Base-by-base conservation (phyloP, 2,113 vertebrate genomes). In the Catagonus wagneri region DNA sequence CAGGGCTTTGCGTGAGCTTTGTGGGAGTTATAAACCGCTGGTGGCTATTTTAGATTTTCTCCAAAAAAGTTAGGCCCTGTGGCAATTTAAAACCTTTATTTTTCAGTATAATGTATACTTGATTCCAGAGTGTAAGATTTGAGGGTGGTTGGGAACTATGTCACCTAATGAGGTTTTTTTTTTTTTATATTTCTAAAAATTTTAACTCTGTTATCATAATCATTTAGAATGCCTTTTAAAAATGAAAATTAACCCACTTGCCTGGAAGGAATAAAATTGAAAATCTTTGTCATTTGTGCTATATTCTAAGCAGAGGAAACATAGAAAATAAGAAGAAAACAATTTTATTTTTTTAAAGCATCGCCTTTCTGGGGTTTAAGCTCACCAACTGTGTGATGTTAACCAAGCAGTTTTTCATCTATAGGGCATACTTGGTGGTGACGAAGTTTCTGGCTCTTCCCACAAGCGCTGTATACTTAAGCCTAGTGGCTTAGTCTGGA, bases 211-310 rank as follows among this genome's bases (percentile, higher is more conserved):
- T 90, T 83, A 74, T 61, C 61, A 60, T 65, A 75, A 74, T 94
- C 14, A 69, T 83, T 76, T 90, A 60, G 15, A 3, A 71, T 90
- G 34, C 3, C 27, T 58, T 93, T 91, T 63, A 20, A 75, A 91
- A 89, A 56, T 80, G 79, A 80, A 96, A 95, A 56, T 27, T 76
- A 93, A 63, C 22, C 17, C 13, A n/a, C 50, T 93, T 96, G 29
- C 36, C 72, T 81, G 60, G 25, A 83, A 3, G 20, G 20, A 83
- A 69, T 93, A 58, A 92, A 89, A 86, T n/a, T 63, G 75, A 85
- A 94, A 27, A 29, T 58, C 15, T 95, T 79, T 94, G 68, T 79
- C 34, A 29, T 61, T 86, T 27, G 27, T 79, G 29, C 58, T 90
- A 54, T 23, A n/a, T 68, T 92, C 25, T 89, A 54, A 56, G 39